Conservation (phyloP, 2,113 vertebrate species). For the Rhinogobius similis region DNA sequence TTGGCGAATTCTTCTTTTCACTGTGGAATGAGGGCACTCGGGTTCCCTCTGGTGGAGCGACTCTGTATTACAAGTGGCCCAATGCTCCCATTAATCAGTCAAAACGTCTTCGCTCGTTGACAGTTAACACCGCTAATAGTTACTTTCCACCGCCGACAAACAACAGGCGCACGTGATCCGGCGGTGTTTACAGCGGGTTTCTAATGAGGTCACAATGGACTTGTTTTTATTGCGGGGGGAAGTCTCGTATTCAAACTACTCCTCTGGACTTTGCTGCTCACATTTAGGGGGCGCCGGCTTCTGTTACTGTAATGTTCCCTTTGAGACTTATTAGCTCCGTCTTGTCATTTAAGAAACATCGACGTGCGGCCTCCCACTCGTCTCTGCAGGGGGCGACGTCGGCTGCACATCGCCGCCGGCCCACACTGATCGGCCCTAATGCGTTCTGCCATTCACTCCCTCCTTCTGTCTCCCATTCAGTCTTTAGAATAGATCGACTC, state of each 20-base stretch:
- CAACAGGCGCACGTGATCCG: background rate
- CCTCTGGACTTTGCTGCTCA: constrained; percentile 14
- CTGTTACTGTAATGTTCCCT: constrained; percentile 37
- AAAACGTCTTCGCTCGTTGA: too few relatives aligned
- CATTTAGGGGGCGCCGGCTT: background rate
- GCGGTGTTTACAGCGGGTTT: constrained; percentile 14
- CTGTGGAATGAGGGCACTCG: too few relatives aligned
- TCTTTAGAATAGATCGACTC: background rate
- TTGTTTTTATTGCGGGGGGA: background rate
- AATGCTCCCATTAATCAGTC: too few relatives aligned
- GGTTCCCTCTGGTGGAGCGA: too few relatives aligned
- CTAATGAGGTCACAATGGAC: constrained; percentile 61
- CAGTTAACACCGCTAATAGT: too few relatives aligned
- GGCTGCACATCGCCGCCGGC: constrained; percentile 7
- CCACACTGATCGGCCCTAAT: constrained; percentile 17
- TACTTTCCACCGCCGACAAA: too few relatives aligned
- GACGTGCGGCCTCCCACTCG: constrained; percentile 16
- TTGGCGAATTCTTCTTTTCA: too few relatives aligned
- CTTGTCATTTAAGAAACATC: constrained; percentile 48
- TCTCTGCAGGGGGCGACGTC: constrained; percentile 40
- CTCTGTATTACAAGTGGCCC: too few relatives aligned
- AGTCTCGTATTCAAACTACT: constrained; percentile 4
- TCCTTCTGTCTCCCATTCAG: background rate
- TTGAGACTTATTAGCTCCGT: constrained; percentile 53
- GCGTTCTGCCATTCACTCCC: background rate